Evolutionary conservation across 2,113 vertebrate species (phyloP), one percentile per base, ranked within the genome.

Genomic region (Amblyornis subalaris): DNA sequence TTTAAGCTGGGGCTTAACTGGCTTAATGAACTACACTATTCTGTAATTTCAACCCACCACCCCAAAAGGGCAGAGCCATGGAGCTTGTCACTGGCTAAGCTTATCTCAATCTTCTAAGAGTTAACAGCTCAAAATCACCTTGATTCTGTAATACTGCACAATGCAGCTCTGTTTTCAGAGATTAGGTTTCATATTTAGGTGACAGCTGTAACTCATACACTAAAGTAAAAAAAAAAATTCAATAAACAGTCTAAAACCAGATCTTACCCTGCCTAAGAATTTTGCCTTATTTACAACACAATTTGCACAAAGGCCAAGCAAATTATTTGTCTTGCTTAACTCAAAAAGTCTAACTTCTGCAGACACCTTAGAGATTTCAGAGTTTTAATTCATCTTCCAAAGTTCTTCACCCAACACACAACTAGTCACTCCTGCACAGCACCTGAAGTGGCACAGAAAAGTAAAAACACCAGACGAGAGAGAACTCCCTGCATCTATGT

Each of bases 1-100:
- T 88, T 90, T 90, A 94, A 96, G 72, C 58, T 19, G 4, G 51
- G 60, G 90, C 42, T 93, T 90, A 90, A 77, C 47, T 70, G 70
- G 50, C 75, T 95, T 73, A 91, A 96, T 47, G 24, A 95, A 55
- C 72, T 74, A 51, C 17, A 1, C 47, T 64, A 54, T 77, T 80
- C 75, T 73, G 50, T 83, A 92, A 90, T 83, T 95, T 91, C 74
- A 93, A 58, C 36, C 44, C 36, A 35, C n/a, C 1, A 12, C 57
- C 17, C 62, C 1, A 2, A 57, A 1, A 91, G 51, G 79, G 38
- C 88, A 91, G 29, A 62, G 83, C n/a, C 67, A 33, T 1, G 16
- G 40, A 85, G 7, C 50, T 61, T 85, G 31, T 60, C 71, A 57
- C 53, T 58, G 33, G 31, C 51, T 75, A 55, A 64, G 40, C 61